Conservation (phyloP, 1,140 invertebrate species). For the Tenebrio molitor region DNA sequence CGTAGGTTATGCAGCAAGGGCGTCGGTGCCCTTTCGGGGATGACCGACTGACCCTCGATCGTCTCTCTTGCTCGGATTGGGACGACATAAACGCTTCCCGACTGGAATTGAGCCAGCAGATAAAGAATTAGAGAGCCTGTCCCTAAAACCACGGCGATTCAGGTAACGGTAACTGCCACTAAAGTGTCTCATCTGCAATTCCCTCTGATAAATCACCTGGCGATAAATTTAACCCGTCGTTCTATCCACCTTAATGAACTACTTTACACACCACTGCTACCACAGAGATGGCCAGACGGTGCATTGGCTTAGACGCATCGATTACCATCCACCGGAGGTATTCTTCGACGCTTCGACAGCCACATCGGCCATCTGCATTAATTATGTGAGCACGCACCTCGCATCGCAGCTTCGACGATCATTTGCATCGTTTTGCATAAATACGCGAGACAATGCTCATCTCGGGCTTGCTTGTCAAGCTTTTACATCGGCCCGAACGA, state of each 20-base stretch:
- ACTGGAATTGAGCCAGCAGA: constrained; percentile 56
- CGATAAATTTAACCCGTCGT: constrained; percentile 57
- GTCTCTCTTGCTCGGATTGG: constrained; percentile 5
- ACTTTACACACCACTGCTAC: constrained; percentile 53
- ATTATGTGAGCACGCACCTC: too few relatives aligned
- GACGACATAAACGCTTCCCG: neutral
- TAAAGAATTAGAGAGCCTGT: constrained; percentile 60
- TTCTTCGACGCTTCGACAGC: neutral
- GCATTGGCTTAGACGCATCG: constrained; percentile 2
- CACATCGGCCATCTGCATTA: neutral
- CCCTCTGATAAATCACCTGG: constrained; percentile 61
- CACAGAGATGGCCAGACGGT: constrained; percentile 34
- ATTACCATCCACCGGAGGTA: neutral
- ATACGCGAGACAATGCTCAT: too few relatives aligned
- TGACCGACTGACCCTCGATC: constrained; percentile 2
- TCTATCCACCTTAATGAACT: constrained; percentile 59
- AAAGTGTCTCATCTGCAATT: constrained; percentile 64
- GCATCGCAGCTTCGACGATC: too few relatives aligned
- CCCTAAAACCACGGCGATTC: constrained; percentile 53
- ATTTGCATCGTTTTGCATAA: too few relatives aligned
- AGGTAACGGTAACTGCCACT: constrained; percentile 62
- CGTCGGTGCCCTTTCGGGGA: constrained; percentile 14
- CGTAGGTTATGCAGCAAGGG: constrained; percentile 29
- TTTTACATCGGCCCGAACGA: too few relatives aligned
- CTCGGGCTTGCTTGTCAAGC: too few relatives aligned